Evolutionary conservation across 2,888 invertebrate genomes (phyloP), one percentile per base, ranked within the genome.

Genomic region (Muscina levida): DNA sequence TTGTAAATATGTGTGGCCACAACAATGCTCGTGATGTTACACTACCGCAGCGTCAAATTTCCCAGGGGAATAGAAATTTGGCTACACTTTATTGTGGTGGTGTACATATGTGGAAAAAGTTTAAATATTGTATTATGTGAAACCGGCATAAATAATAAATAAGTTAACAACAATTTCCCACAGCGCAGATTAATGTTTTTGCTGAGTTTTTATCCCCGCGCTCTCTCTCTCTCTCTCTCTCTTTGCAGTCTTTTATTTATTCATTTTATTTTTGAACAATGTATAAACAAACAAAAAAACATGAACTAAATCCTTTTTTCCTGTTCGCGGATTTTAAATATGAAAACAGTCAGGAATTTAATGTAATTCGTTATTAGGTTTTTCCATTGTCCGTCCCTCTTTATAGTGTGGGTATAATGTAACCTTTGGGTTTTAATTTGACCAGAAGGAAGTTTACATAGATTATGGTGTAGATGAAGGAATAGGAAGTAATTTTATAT

Each of bases 1-100:
- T 1, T 15, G 46, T n/a, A 19, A 48, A 48, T 48, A 48, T 19
- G 48, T 48, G 48, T 17, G 42, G 46, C 48, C 48, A 48, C 48
- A 48, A 46, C 15, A 48, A 31, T 44, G 17, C n/a, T 46, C 17
- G n/a, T 46, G 2, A 31, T 31, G 31, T 31, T 31, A 31, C 31
- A 31, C 31, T n/a, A n/a, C n/a, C n/a, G n/a, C n/a, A n/a, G n/a
- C n/a, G n/a, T n/a, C n/a, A n/a, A n/a, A n/a, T n/a, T n/a, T 4
- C 19, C 48, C 19, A 2, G 3, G 19, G 19, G 2, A 2, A 31
- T 31, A 5, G 31, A 31, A 31, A 31, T 31, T 31, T 8, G 31
- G 31, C 31, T 46, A 46, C 42, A 42, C 46, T 31, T 31, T 31
- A 8, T 31, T 31, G 31, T 31, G 3, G 31, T 31, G 31, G 10